A percentile compares a stretch with the other conserved stretches of the same genome.
Evolutionary conservation across 1,140 invertebrate genomes (phyloP).

Genomic region (Drosophila sulfurigaster): DNA sequence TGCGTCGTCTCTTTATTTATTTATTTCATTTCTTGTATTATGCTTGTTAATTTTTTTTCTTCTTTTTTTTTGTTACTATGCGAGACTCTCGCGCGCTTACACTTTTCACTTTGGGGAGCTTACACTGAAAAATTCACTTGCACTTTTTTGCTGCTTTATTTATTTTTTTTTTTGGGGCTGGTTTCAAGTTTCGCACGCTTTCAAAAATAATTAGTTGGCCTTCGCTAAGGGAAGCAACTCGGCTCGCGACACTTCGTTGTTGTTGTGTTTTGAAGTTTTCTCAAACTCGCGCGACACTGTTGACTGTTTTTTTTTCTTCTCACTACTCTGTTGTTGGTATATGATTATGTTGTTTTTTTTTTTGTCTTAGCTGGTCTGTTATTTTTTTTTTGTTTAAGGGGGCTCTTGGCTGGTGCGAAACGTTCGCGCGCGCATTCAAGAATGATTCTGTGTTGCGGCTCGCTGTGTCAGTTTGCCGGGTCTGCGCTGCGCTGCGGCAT

Average conservation of each 20-base stretch:
- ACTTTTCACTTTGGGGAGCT: conserved; percentile 38
- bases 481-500: conserved; percentile 40
- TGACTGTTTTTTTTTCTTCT: conserved; percentile 15
- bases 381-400: conserved; percentile 24
- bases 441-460: conserved; percentile 78
- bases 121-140: conserved; percentile 42
- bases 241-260: neutral
- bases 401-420: conserved; percentile 67
- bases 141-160: conserved; percentile 34
- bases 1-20: conserved; percentile 16
- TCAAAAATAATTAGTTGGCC: conserved; percentile 15
- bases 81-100: conserved; percentile 17
- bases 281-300: conserved; percentile 22
- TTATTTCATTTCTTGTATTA: conserved; percentile 16
- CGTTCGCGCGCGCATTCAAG: conserved; percentile 84
- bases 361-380: conserved; percentile 21
- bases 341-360: conserved; percentile 13
- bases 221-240: conserved; percentile 2
- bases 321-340: conserved; percentile 29
- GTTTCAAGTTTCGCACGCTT: conserved; percentile 39
- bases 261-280: conserved; percentile 4
- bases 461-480: conserved; percentile 55
- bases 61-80: too few species aligned
- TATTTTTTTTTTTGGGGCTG: neutral
- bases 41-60: conserved; percentile 8